Evolutionary conservation across 2,888 invertebrate genomes (phyloP), one percentile per base, ranked within the genome.

Genomic region (Caenorhabditis zanzibari): DNA sequence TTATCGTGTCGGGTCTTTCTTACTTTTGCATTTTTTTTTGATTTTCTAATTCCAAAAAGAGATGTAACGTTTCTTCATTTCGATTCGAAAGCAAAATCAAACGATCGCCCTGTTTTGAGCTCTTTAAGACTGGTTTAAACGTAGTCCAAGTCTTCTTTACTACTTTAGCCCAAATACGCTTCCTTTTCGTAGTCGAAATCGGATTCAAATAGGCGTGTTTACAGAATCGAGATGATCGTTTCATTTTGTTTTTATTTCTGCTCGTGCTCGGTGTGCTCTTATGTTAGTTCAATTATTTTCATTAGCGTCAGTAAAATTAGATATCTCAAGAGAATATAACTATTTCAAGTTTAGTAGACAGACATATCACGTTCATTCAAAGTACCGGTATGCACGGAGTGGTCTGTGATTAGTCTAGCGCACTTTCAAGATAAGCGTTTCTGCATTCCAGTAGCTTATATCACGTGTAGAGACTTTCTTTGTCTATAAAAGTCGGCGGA

Each of bases 371-470:
- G 59, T 47, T 47, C 22, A 44, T 69, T 47, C 61, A 69, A 14
- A 69, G 77, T 61, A 69, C 69, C 54, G n/a, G 32, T 26, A 71
- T 44, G 56, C 71, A 77, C 69, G 63, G 12, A 24, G 10, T 71
- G 77, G 71, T 64, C 28, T 71, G 79, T 64, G 71, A 71, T 79
- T 71, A 79, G 63, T 79, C 56, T 41, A 71, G 71, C 71, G 52
- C 69, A 63, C 16, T 69, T 61, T 14, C 38, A 24, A 77, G 63
- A 77, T 77, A 77, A 63, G 77, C 69, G 41, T 35, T 68, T 49
- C 22, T 24, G n/a, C 24, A 32, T 35, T 68, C 56, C 35, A 71
- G 71, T 77, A 56, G 69, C 41, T n/a, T 56, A 32, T 3, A 63
- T 35, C 71, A 64, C 56, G 32, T 47, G 61, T 10, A 56, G n/a